Conservation (phyloP, 2,113 vertebrate species). For the Lagenorhynchus albirostris region DNA sequence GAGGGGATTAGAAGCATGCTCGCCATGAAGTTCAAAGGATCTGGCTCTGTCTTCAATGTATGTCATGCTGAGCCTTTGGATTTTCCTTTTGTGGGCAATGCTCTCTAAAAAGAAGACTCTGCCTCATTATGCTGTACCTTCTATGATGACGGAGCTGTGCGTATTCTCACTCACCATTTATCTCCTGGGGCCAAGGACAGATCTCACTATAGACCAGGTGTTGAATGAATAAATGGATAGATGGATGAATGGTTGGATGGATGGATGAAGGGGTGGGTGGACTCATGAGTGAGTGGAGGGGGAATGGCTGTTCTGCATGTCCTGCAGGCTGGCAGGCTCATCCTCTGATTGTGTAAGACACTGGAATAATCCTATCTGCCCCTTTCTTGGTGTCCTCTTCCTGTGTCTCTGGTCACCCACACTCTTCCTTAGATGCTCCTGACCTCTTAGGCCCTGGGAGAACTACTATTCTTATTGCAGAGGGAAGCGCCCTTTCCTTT, state of each 20-base stretch:
- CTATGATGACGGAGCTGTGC: fast-evolving
- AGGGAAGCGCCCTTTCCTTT: neutral
- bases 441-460: neutral
- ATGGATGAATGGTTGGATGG: neutral
- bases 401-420: neutral
- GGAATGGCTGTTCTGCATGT: fast-evolving
- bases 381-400: neutral
- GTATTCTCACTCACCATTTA: neutral
- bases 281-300: neutral
- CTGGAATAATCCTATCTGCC: neutral
- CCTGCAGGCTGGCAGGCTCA: fast-evolving
- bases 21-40: too few species aligned
- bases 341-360: neutral
- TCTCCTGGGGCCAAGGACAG: too few species aligned
- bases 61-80: fast-evolving
- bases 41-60: too few species aligned
- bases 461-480: fast-evolving
- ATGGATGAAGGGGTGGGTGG: neutral
- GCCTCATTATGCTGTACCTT: fast-evolving
- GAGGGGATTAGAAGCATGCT: neutral
- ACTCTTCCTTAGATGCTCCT: too few species aligned
- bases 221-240: neutral
- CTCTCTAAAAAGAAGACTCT: neutral
- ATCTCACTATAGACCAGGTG: neutral
- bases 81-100: fast-evolving